A percentile compares a stretch with the other conserved stretches of the same genome.
These are phyloP conservation scores for Ceratina calcarata DNA, from an alignment of 1,140 invertebrate species.

Conservation along the genomic window DNA sequence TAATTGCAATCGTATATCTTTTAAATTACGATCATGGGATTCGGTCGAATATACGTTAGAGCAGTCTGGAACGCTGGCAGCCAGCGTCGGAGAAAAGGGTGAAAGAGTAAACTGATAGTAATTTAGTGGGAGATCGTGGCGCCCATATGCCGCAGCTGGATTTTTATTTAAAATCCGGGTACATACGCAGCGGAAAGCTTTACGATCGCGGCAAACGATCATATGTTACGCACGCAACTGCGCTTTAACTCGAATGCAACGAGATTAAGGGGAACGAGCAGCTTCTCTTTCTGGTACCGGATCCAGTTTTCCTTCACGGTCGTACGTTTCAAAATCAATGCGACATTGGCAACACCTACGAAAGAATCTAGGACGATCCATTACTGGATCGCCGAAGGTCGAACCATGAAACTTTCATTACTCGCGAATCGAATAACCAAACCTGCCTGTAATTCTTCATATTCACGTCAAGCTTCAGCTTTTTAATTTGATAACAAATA, in stretches of 20 bases:
- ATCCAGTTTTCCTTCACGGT: conserved; percentile 6
- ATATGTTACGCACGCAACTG: background rate
- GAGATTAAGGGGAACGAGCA: background rate
- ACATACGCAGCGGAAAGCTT: conserved; percentile 16
- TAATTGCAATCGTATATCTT: background rate
- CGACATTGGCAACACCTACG: conserved; percentile 44
- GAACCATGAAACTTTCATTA: conserved; percentile 21
- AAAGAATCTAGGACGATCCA: conserved; percentile 49
- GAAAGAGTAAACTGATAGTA: conserved; percentile 39
- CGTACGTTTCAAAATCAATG: conserved; percentile 30
- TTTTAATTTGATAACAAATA: too few species aligned
- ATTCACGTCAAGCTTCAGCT: too few species aligned
- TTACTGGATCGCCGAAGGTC: conserved; percentile 44
- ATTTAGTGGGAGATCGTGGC: conserved; percentile 25
- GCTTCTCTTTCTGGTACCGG: background rate
- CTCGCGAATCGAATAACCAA: background rate
- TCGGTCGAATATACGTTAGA: too few species aligned
- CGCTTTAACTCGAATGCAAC: background rate
- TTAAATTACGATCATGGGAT: too few species aligned
- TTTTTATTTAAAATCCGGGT: conserved; percentile 31
- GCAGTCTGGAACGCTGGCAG: background rate
- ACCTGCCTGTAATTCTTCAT: too few species aligned
- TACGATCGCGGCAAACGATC: conserved; percentile 20
- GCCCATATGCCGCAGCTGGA: conserved; percentile 20
- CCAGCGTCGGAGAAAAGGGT: background rate